phyloP scores from a whole-genome alignment of 1,140 invertebrate species.

The Luehdorfia chinensis region DNA sequence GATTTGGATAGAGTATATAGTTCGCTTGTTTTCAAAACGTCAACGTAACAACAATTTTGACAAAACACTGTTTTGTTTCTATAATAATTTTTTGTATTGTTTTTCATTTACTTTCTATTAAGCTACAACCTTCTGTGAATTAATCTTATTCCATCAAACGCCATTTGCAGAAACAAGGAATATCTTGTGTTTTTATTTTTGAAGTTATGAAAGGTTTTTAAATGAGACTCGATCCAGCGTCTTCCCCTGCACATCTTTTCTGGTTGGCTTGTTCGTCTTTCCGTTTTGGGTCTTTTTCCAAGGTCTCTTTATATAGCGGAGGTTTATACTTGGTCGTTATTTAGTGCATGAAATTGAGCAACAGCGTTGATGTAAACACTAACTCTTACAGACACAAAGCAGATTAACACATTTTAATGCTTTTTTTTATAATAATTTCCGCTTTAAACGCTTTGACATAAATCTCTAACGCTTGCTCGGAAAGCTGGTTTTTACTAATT shows the following conservation, averaged over 20 bases:
- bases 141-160: neutral
- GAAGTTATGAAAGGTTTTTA: constrained; percentile 46
- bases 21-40: too few species aligned
- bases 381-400: neutral
- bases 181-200: constrained; percentile 28
- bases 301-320: constrained; percentile 20
- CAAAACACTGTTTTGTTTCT: too few species aligned
- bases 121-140: neutral
- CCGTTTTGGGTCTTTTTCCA: constrained; percentile 18
- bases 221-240: constrained; percentile 48
- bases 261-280: constrained; percentile 19
- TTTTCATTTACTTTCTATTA: too few species aligned
- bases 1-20: too few species aligned
- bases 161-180: too few species aligned
- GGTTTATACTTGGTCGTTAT: constrained; percentile 14
- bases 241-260: constrained; percentile 25
- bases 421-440: constrained; percentile 18
- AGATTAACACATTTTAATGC: constrained; percentile 14
- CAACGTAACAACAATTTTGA: too few species aligned
- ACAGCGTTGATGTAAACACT: neutral
- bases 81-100: too few species aligned
- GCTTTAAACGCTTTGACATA: constrained; percentile 15
- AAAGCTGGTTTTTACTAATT: constrained; percentile 16
- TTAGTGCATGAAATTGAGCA: neutral
- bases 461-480: constrained; percentile 5